These are phyloP conservation scores for Elephantulus edwardii DNA, from an alignment of 2,113 vertebrate species.

Conservation along the genomic window DNA sequence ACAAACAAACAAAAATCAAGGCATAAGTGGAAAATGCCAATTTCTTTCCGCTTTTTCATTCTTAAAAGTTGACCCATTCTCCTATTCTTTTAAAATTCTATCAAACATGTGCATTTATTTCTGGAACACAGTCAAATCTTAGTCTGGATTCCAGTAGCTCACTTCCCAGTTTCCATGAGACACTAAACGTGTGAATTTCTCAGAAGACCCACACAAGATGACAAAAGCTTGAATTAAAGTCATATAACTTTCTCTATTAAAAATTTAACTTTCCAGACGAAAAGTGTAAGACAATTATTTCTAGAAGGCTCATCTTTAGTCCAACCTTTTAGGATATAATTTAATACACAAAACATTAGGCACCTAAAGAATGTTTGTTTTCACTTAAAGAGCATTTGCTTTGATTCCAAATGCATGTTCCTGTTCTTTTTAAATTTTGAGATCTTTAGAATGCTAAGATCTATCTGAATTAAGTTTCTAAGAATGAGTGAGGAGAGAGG, in stretches of 20 bases:
- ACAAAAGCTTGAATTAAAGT: conserved; percentile 10
- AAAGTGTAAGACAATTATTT: background rate
- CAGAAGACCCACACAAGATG: conserved; percentile 32
- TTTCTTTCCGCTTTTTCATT: conserved; percentile 19
- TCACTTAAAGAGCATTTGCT: background rate
- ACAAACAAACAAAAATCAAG: conserved; percentile 28
- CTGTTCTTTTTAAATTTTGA: background rate
- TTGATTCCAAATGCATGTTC: background rate
- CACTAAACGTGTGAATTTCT: conserved; percentile 67
- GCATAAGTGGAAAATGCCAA: conserved; percentile 40
- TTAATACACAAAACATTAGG: background rate
- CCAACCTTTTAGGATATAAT: background rate
- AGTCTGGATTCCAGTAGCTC: conserved; percentile 83
- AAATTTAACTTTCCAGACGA: conserved; percentile 45
- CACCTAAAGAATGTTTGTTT: background rate
- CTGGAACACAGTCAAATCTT: conserved; percentile 81
- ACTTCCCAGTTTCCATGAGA: conserved; percentile 84
- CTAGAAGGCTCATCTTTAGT: background rate
- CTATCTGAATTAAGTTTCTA: conserved; percentile 7
- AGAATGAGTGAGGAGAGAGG: background rate
- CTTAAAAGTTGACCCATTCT: conserved; percentile 42
- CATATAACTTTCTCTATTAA: background rate
- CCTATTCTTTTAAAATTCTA: conserved; percentile 33
- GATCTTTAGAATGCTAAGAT: background rate
- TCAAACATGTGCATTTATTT: conserved; percentile 66